phyloP scores from a whole-genome alignment of 1,140 invertebrate species.

The Aricia agestis region DNA sequence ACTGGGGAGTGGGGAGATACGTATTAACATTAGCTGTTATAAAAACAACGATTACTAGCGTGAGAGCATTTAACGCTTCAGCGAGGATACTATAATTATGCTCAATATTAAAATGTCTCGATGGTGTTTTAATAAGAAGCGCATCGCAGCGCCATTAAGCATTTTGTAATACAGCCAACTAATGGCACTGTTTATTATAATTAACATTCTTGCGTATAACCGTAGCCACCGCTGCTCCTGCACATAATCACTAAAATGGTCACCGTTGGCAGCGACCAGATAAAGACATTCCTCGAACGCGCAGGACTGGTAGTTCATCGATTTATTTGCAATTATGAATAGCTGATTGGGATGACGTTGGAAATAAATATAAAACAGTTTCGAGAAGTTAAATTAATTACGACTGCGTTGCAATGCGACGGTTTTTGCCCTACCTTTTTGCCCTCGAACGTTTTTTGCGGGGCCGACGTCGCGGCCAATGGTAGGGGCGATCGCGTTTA shows the following conservation, averaged over 20 bases:
- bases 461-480: slow-evolving; percentile 43
- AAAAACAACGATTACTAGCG: neutral
- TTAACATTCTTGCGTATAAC: neutral
- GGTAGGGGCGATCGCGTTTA: slow-evolving; percentile 65
- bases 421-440: slow-evolving; percentile 35
- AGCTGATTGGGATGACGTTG: slow-evolving; percentile 30
- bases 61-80: neutral
- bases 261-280: slow-evolving; percentile 17
- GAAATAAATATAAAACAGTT: slow-evolving; percentile 34
- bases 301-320: slow-evolving; percentile 27
- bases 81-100: neutral
- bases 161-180: neutral
- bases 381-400: slow-evolving; percentile 43
- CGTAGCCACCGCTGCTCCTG: neutral
- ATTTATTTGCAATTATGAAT: slow-evolving; percentile 32
- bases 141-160: neutral
- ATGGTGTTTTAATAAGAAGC: neutral
- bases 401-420: slow-evolving; percentile 30
- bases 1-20: neutral
- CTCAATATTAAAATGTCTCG: neutral
- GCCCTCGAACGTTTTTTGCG: slow-evolving; percentile 42
- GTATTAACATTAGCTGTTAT: neutral
- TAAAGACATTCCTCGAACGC: slow-evolving; percentile 23
- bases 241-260: slow-evolving; percentile 3
- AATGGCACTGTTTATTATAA: neutral